These are phyloP conservation scores for Dendrolimus punctatus DNA, from an alignment of 1,140 invertebrate genomes.

Conservation along the genomic window DNA sequence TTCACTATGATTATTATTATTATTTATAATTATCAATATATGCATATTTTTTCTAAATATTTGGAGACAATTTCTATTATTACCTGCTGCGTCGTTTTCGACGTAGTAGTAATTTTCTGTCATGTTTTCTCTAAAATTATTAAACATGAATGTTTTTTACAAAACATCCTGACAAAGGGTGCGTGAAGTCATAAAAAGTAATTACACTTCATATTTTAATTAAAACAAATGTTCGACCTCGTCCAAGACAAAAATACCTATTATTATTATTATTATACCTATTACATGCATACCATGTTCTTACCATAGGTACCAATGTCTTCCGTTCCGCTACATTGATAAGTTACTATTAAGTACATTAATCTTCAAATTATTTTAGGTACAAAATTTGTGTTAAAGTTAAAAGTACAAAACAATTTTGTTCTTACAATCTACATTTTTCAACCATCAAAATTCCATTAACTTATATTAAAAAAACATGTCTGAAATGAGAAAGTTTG, in stretches of 20 bases:
- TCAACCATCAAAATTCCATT: too few relatives aligned
- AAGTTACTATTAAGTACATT: slow-evolving; percentile 9
- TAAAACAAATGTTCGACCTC: slow-evolving; percentile 16
- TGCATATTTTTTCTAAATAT: too few relatives aligned
- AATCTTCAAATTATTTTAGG: slow-evolving; percentile 12
- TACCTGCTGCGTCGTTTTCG: background rate
- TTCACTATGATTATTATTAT: too few relatives aligned
- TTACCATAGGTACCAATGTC: slow-evolving; percentile 16
- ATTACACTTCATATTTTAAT: slow-evolving; percentile 21
- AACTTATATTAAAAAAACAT: too few relatives aligned
- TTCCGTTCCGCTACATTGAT: slow-evolving; percentile 9
- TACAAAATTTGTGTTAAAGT: too few relatives aligned
- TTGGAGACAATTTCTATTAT: too few relatives aligned
- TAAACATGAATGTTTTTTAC: background rate
- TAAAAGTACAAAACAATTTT: too few relatives aligned
- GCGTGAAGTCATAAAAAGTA: slow-evolving; percentile 10
- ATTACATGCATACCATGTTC: slow-evolving; percentile 8
- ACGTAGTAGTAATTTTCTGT: background rate
- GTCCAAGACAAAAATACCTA: slow-evolving; percentile 14
- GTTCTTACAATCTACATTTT: too few relatives aligned
- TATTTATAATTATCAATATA: too few relatives aligned
- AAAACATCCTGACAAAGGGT: slow-evolving; percentile 6
- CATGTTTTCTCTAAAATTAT: slow-evolving; percentile 1
- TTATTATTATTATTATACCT: too few relatives aligned
- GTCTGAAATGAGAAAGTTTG: too few relatives aligned